These are phyloP conservation scores for Tipula helvola DNA, from an alignment of 2,888 invertebrate genomes.

Conservation along the genomic window DNA sequence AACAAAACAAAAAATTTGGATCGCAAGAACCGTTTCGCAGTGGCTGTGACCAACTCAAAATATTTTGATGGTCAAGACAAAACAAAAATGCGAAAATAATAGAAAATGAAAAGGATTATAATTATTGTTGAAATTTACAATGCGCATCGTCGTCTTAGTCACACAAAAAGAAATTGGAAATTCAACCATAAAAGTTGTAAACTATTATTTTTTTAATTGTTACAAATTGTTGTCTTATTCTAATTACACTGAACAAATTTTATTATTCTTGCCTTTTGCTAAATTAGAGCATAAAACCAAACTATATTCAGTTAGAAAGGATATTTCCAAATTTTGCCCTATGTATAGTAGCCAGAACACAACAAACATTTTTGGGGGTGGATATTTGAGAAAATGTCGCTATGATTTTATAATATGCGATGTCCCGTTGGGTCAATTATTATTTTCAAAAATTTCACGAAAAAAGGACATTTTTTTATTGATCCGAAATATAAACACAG, in stretches of 20 bases:
- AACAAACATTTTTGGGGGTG: neutral
- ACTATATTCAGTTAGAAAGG: neutral
- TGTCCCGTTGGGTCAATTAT: conserved; percentile 8
- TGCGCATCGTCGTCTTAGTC: neutral
- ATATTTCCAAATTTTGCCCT: neutral
- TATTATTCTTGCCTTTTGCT: neutral
- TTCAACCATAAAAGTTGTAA: neutral
- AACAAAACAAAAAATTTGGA: neutral
- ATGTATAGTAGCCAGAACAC: no score
- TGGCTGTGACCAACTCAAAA: neutral
- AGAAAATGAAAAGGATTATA: neutral
- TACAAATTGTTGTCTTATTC: neutral
- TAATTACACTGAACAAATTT: neutral
- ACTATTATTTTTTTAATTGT: neutral
- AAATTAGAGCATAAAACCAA: neutral
- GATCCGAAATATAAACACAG: neutral
- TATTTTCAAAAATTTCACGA: neutral
- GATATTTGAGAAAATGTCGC: neutral
- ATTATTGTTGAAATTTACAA: neutral
- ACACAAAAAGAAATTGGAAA: neutral
- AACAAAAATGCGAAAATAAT: neutral
- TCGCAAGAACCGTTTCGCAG: neutral
- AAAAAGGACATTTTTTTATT: neutral
- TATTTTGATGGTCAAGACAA: neutral
- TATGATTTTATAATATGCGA: conserved; percentile 5